Conservation (phyloP, 2,888 invertebrate species). For the Drosophila prolongata region DNA sequence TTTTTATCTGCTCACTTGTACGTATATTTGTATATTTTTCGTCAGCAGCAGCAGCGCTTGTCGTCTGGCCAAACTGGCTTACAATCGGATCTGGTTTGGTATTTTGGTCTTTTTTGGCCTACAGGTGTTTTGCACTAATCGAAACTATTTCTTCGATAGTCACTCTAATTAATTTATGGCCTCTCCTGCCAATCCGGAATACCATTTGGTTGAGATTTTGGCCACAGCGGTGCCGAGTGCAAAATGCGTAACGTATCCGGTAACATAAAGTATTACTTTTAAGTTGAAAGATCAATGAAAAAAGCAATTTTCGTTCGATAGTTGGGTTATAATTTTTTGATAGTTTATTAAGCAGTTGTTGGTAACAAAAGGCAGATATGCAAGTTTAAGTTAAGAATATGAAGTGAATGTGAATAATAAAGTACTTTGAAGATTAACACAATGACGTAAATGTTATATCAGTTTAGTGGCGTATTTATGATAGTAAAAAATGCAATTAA, state of each 20-base stretch:
- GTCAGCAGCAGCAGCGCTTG: slow-evolving; percentile 12
- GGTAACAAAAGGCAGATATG: not conserved
- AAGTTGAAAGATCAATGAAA: not conserved
- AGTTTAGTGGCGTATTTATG: not conserved
- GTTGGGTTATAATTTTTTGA: not conserved
- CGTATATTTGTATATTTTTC: slow-evolving; percentile 26
- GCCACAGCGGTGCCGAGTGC: slow-evolving; percentile 6
- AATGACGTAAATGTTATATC: not conserved
- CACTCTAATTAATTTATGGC: slow-evolving; percentile 72
- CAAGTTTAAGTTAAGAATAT: not conserved
- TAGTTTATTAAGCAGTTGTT: not conserved
- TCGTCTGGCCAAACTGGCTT: slow-evolving; percentile 45
- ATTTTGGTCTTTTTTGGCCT: slow-evolving; percentile 49
- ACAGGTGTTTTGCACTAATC: slow-evolving; percentile 80
- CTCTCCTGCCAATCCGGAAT: slow-evolving; percentile 52
- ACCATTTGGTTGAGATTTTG: slow-evolving; percentile 23
- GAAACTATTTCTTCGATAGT: slow-evolving; percentile 63
- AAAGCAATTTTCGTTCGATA: not conserved
- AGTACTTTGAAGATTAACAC: not conserved
- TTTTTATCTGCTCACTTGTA: slow-evolving; percentile 57
- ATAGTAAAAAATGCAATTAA: not conserved
- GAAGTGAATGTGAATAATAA: not conserved
- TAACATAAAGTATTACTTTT: not conserved
- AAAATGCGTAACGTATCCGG: slow-evolving; percentile 11
- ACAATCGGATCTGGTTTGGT: slow-evolving; percentile 37